Evolutionary conservation across 2,797 vertebrate genomes (phyloP), one percentile per base, ranked within the genome.

Genomic region (Poecilia gillii): DNA sequence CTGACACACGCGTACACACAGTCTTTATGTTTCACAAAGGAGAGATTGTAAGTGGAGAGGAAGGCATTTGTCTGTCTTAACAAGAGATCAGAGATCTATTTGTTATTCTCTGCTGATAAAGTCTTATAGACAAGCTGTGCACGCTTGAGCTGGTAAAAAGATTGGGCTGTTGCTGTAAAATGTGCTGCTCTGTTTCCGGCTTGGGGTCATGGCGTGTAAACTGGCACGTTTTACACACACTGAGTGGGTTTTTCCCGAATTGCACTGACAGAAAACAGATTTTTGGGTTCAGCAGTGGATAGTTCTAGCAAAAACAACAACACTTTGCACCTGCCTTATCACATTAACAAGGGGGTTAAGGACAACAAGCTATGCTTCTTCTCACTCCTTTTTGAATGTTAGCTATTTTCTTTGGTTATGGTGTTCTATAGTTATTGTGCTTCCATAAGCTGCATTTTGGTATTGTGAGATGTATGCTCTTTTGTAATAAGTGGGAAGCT

Each of bases 91-190:
- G 74, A 84, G 62, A 53, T 51, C 9, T 79, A 66, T 83, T 73
- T 62, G 64, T 83, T 87, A 81, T 81, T 41, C 51, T 78, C 36
- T 11, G n/a, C 74, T 84, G 78, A 66, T 80, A 80, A 84, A 66
- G 74, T 46, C 39, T 36, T 66, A 41, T 49, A 53, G 45, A 72
- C 75, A 47, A 20, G 62, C 8, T 45, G 57, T 57, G 81, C 72
- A 84, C 62, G 81, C 36, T 68, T 68, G 36, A 68, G 64, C 20
- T 39, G 59, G 82, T 53, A 62, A 68, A 77, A 77, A 78, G 57
- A 80, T 68, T 59, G 68, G 12, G 51, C 71, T 85, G 80, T 88
- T 87, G 93, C 90, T 88, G 89, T 85, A 75, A 90, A 84, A 62
- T 68, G 71, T 81, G 74, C 73, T 77, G 72, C 20, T 39, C 13